Conservation (phyloP, 2,888 invertebrate species). For the Germaria angustata region DNA sequence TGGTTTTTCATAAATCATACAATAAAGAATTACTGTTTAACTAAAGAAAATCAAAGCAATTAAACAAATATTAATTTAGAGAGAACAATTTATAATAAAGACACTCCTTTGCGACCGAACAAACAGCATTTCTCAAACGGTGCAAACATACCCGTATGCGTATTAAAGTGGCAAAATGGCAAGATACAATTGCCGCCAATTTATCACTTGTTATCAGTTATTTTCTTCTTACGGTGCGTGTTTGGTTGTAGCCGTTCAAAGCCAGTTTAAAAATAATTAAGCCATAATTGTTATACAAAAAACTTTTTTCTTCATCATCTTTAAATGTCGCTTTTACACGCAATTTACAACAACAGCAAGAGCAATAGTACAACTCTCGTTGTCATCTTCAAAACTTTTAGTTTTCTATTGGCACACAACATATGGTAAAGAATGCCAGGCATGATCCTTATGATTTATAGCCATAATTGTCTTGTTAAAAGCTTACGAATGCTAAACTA, state of each 20-base stretch:
- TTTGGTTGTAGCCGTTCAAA: not conserved
- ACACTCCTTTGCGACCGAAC: slow-evolving; percentile 12
- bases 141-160: not conserved
- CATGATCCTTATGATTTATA: slow-evolving; percentile 51
- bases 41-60: not conserved
- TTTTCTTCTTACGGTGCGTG: not conserved
- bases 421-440: slow-evolving; percentile 35
- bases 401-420: slow-evolving; percentile 2
- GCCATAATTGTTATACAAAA: slow-evolving; percentile 17
- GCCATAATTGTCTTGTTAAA: slow-evolving; percentile 16
- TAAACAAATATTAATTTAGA: not conserved
- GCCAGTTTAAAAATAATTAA: slow-evolving; percentile 38
- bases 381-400: slow-evolving; percentile 16
- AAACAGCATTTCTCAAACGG: slow-evolving; percentile 9
- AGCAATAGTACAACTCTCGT: slow-evolving; percentile 1
- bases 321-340: slow-evolving; percentile 55
- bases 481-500: slow-evolving; percentile 25
- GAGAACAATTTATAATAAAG: not conserved
- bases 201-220: slow-evolving; percentile 34
- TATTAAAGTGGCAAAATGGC: not conserved
- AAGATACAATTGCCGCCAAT: slow-evolving; percentile 49
- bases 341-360: slow-evolving; percentile 32
- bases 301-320: not conserved
- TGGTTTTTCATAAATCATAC: not conserved
- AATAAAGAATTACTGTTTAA: not conserved